Base-by-base conservation (phyloP, 2,888 invertebrate genomes). In the Cepaea hortensis region DNA sequence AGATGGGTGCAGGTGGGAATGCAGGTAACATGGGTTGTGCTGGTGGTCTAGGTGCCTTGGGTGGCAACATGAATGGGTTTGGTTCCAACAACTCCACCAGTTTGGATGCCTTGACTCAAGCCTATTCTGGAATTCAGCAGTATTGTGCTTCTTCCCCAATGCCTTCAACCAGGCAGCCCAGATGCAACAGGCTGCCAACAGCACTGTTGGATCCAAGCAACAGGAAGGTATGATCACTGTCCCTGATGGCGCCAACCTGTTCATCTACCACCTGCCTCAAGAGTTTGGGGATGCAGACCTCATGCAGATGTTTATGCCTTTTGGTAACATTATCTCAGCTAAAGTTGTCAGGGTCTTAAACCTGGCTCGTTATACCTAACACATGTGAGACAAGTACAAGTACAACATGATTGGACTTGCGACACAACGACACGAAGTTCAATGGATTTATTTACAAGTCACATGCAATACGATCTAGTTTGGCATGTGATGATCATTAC, bases 161-260 rank as follows among this genome's bases (percentile, higher is more conserved):
- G 35, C 35, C 35, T 35, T 35, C 35, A 35, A 35, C 35, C 35
- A 35, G 35, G 35, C 35, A 35, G 35, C 35, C 35, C 35, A 35
- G 35, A 35, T 35, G 35, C 35, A 35, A 35, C 35, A 35, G 35
- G 35, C 35, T 35, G 35, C 35, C 35, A 35, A 35, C 1, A 35
- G 35, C 35, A 35, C 35, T 35, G 35, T 1, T 35, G 35, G 35
- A 35, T 35, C 35, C 35, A 35, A 35, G 35, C 35, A 35, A 35
- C 35, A 35, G 35, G 35, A 35, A 35, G 35, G 35, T 35, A 35
- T 35, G 35, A 35, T 35, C 35, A 87, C 94, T 94, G 98, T 99
- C 94, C 99, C 99, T 84, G 99, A 99, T 93, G 99, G 99, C 91
- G 98, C 98, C 93, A 99, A 99, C 96, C 96, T 99, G 93, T 99